phyloP scores from a whole-genome alignment of 2,113 vertebrate genomes.

The Indri indri region DNA sequence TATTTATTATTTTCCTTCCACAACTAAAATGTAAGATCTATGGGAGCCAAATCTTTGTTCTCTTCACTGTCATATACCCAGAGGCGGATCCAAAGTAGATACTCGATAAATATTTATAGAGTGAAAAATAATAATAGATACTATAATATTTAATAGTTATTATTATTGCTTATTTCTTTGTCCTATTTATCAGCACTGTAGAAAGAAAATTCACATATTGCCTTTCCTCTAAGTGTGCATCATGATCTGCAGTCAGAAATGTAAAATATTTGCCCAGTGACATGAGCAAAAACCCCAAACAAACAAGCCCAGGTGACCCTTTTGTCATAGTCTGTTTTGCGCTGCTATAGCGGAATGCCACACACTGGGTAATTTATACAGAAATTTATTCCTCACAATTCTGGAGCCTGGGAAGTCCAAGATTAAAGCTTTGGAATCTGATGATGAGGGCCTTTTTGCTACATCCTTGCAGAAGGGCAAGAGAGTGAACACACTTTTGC shows the following conservation, averaged over 20 bases:
- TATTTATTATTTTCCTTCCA: neutral
- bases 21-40: neutral
- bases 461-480: neutral
- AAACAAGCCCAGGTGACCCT: neutral
- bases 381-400: neutral
- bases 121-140: neutral
- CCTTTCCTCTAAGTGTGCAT: neutral
- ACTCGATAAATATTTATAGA: neutral
- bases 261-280: neutral
- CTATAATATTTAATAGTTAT: neutral
- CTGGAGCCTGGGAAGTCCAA: neutral
- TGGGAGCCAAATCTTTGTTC: neutral
- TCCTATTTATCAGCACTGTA: neutral
- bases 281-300: neutral
- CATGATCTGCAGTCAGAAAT: neutral
- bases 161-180: neutral
- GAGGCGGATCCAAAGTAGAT: neutral
- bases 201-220: neutral
- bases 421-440: neutral
- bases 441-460: neutral
- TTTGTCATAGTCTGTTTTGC: too few species aligned
- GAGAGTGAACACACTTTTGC: neutral
- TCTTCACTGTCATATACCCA: neutral
- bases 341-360: neutral
- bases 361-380: neutral